Evolutionary conservation across 2,888 invertebrate species (phyloP), one percentile per base, ranked within the genome.

Genomic region (Biston stratarius): DNA sequence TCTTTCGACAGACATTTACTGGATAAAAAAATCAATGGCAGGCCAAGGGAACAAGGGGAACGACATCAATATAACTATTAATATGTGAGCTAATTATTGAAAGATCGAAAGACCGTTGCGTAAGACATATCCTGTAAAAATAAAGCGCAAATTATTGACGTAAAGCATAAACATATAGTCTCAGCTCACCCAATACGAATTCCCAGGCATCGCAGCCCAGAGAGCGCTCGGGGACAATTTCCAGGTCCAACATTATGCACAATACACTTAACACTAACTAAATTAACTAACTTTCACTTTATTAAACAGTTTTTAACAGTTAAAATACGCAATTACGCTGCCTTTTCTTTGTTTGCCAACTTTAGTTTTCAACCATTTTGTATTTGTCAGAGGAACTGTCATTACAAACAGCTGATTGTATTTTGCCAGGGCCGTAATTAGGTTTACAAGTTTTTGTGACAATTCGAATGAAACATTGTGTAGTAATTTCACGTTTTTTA

Each of bases 191-290:
- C 94, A 98, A 94, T 90, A 98, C 96, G 94, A 99, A 99, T 95
- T 99, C 99, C 99, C 99, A 99, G 95, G 98, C 97, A 94, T 99
- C 99, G 92, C 98, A 98, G 94, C 99, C 98, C 87, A 99, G 96
- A 83, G 98, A 98, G 85, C 97, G 96, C 94, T 99, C 99, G 81
- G 99, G 99, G 89, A 98, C 96, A 84, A 99, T 97, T 95, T 99
- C 99, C 89, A 99, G 96, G 94, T 99, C 98, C 94, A 99, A 95
- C 99, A 99, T 99, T 91, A 85, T 95, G 90, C 83, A 85, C 86
- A 83, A 84, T 79, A 86, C 90, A 89, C 99, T 91, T 97, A 96
- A 94, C 98, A 97, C 92, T 98, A 98, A 99, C 98, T 94, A 90
- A 94, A 88, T 84, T 89, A 87, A 84, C 78, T 86, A 88, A 89